phyloP scores from a whole-genome alignment of 2,888 invertebrate species.

The Lepidocyrtoides sp. region DNA sequence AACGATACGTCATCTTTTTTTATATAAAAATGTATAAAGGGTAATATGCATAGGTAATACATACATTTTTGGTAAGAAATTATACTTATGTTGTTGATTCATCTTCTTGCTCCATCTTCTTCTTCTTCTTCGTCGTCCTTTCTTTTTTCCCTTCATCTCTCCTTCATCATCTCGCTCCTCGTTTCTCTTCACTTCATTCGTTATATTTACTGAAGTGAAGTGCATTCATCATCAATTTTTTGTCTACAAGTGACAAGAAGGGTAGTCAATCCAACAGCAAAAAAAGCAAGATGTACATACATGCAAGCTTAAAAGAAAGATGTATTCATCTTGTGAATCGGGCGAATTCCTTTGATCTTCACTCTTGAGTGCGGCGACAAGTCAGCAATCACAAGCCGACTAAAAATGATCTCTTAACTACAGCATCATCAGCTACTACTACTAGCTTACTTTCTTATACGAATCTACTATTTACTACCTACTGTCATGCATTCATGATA shows the following conservation, averaged over 20 bases:
- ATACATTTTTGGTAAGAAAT: background rate
- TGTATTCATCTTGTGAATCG: conserved; percentile 84
- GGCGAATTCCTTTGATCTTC: conserved; percentile 85
- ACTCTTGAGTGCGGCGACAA: conserved; percentile 84
- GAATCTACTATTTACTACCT: too few relatives aligned
- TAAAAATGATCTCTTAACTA: conserved; percentile 79
- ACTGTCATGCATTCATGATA: background rate
- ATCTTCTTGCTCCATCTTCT: conserved; percentile 27
- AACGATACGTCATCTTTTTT: conserved; percentile 37
- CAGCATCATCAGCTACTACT: conserved; percentile 60
- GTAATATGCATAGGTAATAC: background rate
- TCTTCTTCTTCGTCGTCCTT: conserved; percentile 34
- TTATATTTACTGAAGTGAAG: conserved; percentile 82
- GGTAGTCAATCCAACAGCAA: conserved; percentile 82
- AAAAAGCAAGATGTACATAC: conserved; percentile 61
- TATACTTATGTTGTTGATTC: conserved; percentile 46
- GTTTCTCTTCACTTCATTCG: conserved; percentile 79
- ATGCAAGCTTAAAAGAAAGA: conserved; percentile 77
- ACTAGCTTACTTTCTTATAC: background rate
- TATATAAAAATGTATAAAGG: background rate
- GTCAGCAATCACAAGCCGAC: conserved; percentile 84
- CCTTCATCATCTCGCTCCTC: conserved; percentile 60
- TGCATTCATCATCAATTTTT: conserved; percentile 85
- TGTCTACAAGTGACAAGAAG: conserved; percentile 85
- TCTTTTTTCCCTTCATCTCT: conserved; percentile 72